Percentiles rank a stretch among this genome's conserved stretches.
phyloP scores from a whole-genome alignment of 2,888 invertebrate genomes.

The Reticulitermes lucifugus region DNA sequence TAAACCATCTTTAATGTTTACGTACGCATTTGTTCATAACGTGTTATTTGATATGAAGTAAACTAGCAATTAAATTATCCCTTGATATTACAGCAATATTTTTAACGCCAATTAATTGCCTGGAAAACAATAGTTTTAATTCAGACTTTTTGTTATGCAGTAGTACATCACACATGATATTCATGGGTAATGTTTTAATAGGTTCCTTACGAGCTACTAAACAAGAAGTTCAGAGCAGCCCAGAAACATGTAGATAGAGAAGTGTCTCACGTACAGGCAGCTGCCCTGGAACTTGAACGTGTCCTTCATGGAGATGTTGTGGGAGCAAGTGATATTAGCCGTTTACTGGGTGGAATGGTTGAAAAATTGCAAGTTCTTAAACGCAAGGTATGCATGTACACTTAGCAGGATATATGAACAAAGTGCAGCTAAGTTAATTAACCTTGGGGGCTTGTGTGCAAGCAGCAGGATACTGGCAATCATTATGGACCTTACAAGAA shows the following conservation, averaged over 20 bases:
- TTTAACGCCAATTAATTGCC: no score
- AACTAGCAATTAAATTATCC: no score
- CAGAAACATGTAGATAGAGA: slow-evolving; percentile 95
- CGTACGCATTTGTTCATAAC: no score
- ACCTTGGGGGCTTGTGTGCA: no score
- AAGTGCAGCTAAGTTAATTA: no score
- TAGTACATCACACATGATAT: neutral
- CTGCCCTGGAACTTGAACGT: slow-evolving; percentile 83
- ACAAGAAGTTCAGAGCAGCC: slow-evolving; percentile 95
- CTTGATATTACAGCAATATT: no score
- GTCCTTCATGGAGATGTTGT: slow-evolving; percentile 72
- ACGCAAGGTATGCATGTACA: slow-evolving; percentile 72
- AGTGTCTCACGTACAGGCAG: slow-evolving; percentile 87
- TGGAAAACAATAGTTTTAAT: neutral
- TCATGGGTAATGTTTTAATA: slow-evolving; percentile 38
- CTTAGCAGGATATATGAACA: no score
- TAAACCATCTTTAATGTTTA: no score
- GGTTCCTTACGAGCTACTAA: slow-evolving; percentile 80
- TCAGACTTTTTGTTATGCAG: neutral
- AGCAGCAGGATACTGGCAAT: no score
- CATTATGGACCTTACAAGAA: no score
- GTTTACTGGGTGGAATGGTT: slow-evolving; percentile 72
- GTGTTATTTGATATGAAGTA: no score
- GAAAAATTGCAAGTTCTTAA: slow-evolving; percentile 91
- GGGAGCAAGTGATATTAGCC: slow-evolving; percentile 79